Base-by-base conservation (phyloP, 1,140 invertebrate species). In the Micrasema longulum region DNA sequence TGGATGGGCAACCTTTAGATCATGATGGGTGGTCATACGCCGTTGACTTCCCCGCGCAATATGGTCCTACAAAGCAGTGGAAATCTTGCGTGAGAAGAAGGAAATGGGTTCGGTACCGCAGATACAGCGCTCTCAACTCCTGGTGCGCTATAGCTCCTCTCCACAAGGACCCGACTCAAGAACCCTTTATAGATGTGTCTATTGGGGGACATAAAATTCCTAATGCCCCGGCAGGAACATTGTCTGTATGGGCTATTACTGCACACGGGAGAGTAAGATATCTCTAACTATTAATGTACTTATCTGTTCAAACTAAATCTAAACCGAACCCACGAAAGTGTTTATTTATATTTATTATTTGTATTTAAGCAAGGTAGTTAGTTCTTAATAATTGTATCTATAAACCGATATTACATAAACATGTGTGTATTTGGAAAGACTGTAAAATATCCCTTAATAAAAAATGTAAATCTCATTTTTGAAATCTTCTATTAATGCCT, bases 11-110 rank as follows among this genome's bases (percentile, higher is more conserved):
- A 78, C 92, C 92, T 2, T 84, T 97, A 53, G 92, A 93, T 80
- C 91, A 93, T 82, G 94, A 96, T 88, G 95, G 95, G 41, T 97
- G 95, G 96, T 96, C 92, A 31, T 98, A 97, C 87, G 94, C 95
- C 22, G 86, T 96, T 50, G 95, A 97, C 84, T 97, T 97, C 84
- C 95, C 93, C 53, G 89, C 92, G 18, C 90, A 90, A n/a, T 98
- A 92, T 84, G 88, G 89, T 36, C 85, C 91, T 1, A 89, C 91
- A 69, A 96, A 95, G 78, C 90, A 92, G 65, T 97, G 95, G 94
- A 95, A 94, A 76, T 96, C 95, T 11, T 95, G 92, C 86, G 95
- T 97, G 0, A 88, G 95, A 68, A 87, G 95, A 76, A 87, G 95
- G 64, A 95, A 96, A 80, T 97, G 95, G 95, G 90, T 93, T 75